Evolutionary conservation across 37 sponge, comb jelly and placozoan species (phyloP).

Genomic region (Halisarca cf. caerulea): DNA sequence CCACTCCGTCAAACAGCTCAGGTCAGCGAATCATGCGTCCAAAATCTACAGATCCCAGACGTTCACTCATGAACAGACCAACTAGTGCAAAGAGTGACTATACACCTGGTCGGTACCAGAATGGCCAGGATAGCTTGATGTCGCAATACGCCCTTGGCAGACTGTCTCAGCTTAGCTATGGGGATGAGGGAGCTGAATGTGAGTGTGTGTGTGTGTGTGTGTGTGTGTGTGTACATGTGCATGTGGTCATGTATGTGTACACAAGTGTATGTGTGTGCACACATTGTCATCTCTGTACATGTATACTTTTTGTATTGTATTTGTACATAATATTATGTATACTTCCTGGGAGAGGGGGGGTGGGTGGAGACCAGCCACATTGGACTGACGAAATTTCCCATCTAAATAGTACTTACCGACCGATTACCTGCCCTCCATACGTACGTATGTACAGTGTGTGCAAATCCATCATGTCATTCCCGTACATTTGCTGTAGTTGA

Average conservation of each 20-base stretch:
- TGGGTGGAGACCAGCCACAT: no score
- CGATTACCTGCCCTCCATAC: no score
- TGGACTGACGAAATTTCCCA: no score
- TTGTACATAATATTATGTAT: no score
- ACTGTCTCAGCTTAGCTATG: conserved; percentile 16
- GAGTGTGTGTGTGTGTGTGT: neutral
- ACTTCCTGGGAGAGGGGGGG: no score
- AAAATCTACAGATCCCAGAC: conserved; percentile 16
- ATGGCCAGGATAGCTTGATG: conserved; percentile 14
- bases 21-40: neutral
- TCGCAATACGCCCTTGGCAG: conserved; percentile 17
- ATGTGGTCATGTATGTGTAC: neutral
- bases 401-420: no score
- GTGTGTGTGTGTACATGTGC: neutral
- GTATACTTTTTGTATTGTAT: no score
- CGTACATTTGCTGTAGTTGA: conserved; percentile 18
- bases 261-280: no score
- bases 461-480: no score
- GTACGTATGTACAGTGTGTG: no score
- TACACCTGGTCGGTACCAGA: neutral
- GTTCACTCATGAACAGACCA: neutral
- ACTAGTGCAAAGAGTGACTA: conserved; percentile 22
- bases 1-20: conserved; percentile 18
- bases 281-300: no score
- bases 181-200: conserved; percentile 4